These are phyloP conservation scores for Acleris sparsana DNA, from an alignment of 2,888 invertebrate species.

Conservation along the genomic window DNA sequence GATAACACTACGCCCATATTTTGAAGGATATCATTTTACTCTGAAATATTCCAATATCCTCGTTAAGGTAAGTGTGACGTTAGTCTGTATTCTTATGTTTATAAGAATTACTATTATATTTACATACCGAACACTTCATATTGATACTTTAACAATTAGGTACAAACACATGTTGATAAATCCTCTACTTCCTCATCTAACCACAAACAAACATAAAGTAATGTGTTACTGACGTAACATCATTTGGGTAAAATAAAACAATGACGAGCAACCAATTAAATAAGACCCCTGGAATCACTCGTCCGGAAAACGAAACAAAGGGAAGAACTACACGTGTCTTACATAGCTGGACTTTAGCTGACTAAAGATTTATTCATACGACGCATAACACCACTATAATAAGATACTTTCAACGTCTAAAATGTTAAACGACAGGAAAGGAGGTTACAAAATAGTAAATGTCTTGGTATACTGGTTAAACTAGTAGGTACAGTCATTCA, in stretches of 20 bases:
- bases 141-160: background rate
- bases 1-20: constrained; percentile 10
- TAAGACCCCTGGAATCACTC: constrained; percentile 1
- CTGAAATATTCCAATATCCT: too few relatives aligned
- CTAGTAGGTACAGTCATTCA: constrained; percentile 35
- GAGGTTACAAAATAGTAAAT: background rate
- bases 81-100: too few relatives aligned
- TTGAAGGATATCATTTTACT: constrained; percentile 1
- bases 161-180: constrained; percentile 2
- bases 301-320: constrained; percentile 4
- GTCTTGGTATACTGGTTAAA: constrained; percentile 9
- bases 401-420: background rate
- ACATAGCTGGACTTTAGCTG: constrained; percentile 6
- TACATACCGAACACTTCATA: too few relatives aligned
- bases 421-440: background rate
- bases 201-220: constrained; percentile 10
- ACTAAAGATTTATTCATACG: constrained; percentile 5
- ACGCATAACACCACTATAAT: constrained; percentile 5
- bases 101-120: too few relatives aligned
- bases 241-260: constrained; percentile 10
- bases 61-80: too few relatives aligned
- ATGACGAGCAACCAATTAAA: background rate
- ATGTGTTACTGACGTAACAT: constrained; percentile 8
- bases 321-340: constrained; percentile 5
- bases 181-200: constrained; percentile 11